Evolutionary conservation across 2,113 vertebrate species (phyloP), one percentile per base, ranked within the genome.

Genomic region (Dermatemys mawii): DNA sequence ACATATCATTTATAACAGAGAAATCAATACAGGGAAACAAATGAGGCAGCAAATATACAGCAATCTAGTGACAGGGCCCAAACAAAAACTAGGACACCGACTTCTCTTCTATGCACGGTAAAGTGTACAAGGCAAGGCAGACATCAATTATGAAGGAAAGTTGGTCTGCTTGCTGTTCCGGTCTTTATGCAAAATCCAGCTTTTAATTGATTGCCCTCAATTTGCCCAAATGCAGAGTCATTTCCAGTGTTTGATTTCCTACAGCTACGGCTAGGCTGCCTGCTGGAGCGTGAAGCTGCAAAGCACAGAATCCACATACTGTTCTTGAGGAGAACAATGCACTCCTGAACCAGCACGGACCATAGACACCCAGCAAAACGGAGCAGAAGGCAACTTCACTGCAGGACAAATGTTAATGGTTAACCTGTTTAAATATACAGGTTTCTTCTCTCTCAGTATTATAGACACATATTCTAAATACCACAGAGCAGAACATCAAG

Each of bases 261-360:
- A 57, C 32, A 70, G 81, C 51, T 84, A 85, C 32, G 24, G 78
- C 19, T 38, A 90, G 16, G 46, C 75, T 53, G 49, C 78, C 26
- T 38, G 57, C 53, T 38, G 5, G 67, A 84, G 53, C 21, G 50
- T 79, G 78, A 29, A 22, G 76, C 84, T 81, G 4, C 63, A 51
- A 53, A 35, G 83, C 24, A 26, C 26, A 19, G 32, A 51, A 44
- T 55, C 16, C 80, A 27, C 24, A 55, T 24, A 29, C 63, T 67
- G 51, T 44, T 93, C 86, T 89, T 93, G 60, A 89, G 53, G 83
- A 83, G 50, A 80, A 87, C 88, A 83, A 10, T 86, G 76, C 90
- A 83, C 75, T 90, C 54, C 29, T 92, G 84, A 91, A 48, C 86
- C 76, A 81, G 55, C 44, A 54, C 55, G 32, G 70, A 9, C 70